Conservation (phyloP, 92 coral and sea anemone genomes). For the Metridium senile region DNA sequence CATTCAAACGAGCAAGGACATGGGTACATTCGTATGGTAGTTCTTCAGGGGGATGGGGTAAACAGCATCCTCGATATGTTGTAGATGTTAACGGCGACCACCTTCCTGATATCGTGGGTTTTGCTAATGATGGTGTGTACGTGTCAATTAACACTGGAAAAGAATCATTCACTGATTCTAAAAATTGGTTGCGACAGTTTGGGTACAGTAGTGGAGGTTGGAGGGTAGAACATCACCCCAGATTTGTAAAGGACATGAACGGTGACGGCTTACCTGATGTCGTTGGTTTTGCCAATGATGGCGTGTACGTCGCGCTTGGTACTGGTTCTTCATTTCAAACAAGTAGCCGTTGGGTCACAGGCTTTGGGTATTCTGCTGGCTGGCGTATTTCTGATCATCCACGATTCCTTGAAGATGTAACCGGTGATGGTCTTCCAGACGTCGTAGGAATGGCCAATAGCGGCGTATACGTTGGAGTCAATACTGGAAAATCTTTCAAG, state of each 20-base stretch:
- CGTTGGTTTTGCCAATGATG: constrained; percentile 34
- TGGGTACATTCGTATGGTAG: constrained; percentile 35
- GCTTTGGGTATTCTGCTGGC: constrained; percentile 26
- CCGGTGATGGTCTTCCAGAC: constrained; percentile 41
- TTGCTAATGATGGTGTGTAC: constrained; percentile 32
- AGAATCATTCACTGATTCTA: constrained; percentile 21
- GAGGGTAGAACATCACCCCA: constrained; percentile 27
- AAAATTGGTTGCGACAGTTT: constrained; percentile 25
- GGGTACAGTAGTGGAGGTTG: constrained; percentile 31
- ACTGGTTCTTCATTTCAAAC: constrained; percentile 29
- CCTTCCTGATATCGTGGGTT: constrained; percentile 36
- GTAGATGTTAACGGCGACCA: constrained; percentile 42
- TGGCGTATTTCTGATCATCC: constrained; percentile 35
- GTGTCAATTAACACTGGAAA: constrained; percentile 30
- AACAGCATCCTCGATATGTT: constrained; percentile 28
- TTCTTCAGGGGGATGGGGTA: constrained; percentile 32
- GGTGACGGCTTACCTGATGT: constrained; percentile 38
- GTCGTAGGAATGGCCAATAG: constrained; percentile 31
- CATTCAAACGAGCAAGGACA: constrained; percentile 23
- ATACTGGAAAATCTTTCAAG: constrained; percentile 27
- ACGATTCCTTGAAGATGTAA: constrained; percentile 31
- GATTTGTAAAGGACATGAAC: constrained; percentile 42
- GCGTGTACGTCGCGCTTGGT: constrained; percentile 35
- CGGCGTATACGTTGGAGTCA: constrained; percentile 25
- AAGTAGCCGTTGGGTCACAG: constrained; percentile 13